Conservation (phyloP, 2,888 invertebrate genomes). For the Neoascia interrupta region DNA sequence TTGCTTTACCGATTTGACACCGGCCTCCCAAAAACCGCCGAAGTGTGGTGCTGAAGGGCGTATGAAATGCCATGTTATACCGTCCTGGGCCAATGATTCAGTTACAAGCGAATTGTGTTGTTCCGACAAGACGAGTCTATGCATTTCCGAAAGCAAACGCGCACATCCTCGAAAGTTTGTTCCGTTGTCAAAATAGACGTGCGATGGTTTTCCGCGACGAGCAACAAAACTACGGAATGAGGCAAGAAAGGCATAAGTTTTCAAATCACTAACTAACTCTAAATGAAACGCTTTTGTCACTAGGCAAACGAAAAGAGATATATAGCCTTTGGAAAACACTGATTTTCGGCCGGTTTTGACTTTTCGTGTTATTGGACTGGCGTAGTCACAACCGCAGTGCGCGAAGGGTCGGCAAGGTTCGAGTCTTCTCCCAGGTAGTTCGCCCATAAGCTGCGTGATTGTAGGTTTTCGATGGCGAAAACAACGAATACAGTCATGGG, state of each 20-base stretch:
- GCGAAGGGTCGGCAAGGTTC: background rate
- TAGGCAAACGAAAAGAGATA: background rate
- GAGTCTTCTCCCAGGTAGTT: too few species aligned
- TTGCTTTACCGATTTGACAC: too few species aligned
- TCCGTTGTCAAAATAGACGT: constrained; percentile 37
- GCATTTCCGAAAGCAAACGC: too few species aligned
- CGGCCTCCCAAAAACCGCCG: background rate
- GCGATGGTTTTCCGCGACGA: constrained; percentile 34
- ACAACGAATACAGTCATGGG: too few species aligned
- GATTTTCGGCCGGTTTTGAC: constrained; percentile 24
- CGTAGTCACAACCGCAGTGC: too few species aligned
- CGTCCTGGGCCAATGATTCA: background rate
- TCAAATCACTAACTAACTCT: too few species aligned
- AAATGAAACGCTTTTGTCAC: background rate
- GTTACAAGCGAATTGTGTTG: background rate
- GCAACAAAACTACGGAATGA: constrained; percentile 19
- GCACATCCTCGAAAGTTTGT: too few species aligned
- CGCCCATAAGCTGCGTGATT: too few species aligned
- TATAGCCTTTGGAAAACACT: constrained; percentile 7
- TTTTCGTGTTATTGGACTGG: constrained; percentile 7
- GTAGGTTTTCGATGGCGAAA: too few species aligned
- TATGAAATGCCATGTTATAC: background rate
- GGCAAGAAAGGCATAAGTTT: background rate
- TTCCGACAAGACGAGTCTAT: constrained; percentile 7
- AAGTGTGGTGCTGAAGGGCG: background rate